Base-by-base conservation (phyloP, 1,140 invertebrate species). In the Lepidostoma basale region DNA sequence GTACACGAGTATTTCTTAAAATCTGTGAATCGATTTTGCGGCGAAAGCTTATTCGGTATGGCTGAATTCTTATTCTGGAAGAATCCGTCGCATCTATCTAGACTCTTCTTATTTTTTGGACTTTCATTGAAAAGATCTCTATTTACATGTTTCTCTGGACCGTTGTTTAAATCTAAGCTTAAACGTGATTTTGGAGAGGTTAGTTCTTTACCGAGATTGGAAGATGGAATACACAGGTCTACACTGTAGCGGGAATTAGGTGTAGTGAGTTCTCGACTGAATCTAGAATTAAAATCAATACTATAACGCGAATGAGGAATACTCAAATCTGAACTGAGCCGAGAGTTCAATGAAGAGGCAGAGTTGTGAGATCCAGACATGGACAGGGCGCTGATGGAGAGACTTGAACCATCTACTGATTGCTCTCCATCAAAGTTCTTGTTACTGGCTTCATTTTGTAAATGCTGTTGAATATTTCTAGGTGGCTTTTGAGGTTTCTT, bases 1-100 rank as follows among this genome's bases (percentile, higher is more conserved):
- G 90, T 92, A 40, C 88, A 89, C 73, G 88, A 91, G 78, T 89
- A 89, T 70, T 89, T 87, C 75, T 89, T 89, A 56, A 85, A 83
- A 72, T 88, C 87, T 1, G 84, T 82, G 52, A 87, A 77, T 65
- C 83, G 81, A 54, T 81, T 82, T 47, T 85, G 85, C 23, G 82
- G 82, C 22, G 81, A 83, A 22, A 84, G 69, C 73, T 84, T 84
- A 70, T 76, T 83, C 58, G 80, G 81, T 22, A 79, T 72, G 23
- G 77, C 70, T 65, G 74, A 77, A 70, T 70, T 78, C 74, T 82
- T 82, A 66, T 69, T 73, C 75, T 69, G 26, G 74, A 74, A 72
- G 74, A 72, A 59, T 65, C 65, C 60, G 54, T 77, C 71, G 78
- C 80, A 52, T 81, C 79, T 70, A 20, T 67, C 3, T 78, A 76